phyloP scores from a whole-genome alignment of 2,113 vertebrate genomes.

The Aspiorhynchus laticeps region DNA sequence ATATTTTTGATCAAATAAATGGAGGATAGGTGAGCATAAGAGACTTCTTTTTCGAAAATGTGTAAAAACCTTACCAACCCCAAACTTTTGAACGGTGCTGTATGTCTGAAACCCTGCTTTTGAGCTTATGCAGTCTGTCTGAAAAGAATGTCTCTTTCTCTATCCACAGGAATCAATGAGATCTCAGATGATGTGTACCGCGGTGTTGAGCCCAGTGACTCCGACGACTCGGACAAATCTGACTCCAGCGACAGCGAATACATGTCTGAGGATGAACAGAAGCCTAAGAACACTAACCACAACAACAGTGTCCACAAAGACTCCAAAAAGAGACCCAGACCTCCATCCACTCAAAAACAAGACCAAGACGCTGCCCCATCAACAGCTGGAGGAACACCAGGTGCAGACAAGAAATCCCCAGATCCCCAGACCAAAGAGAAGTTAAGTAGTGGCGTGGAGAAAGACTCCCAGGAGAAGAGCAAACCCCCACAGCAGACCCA shows the following conservation, averaged over 20 bases:
- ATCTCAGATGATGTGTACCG: conserved; percentile 94
- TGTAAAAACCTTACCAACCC: not conserved
- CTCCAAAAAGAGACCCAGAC: conserved; percentile 73
- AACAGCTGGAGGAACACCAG: conserved; percentile 60
- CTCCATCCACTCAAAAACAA: conserved; percentile 72
- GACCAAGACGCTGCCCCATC: conserved; percentile 78
- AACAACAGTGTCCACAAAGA: conserved; percentile 84
- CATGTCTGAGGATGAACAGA: conserved; percentile 89
- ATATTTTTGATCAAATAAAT: not conserved
- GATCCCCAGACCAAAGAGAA: conserved; percentile 82
- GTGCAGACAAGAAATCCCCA: conserved; percentile 76
- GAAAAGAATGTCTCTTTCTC: not conserved
- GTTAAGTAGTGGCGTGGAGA: conserved; percentile 73
- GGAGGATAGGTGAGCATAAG: not conserved
- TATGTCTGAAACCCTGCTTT: not conserved
- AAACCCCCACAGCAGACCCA: conserved; percentile 70
- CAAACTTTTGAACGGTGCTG: not conserved
- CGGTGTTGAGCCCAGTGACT: conserved; percentile 92
- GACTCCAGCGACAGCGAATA: conserved; percentile 95
- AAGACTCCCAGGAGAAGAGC: conserved; percentile 85
- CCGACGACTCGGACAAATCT: conserved; percentile 95
- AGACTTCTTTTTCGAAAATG: not conserved
- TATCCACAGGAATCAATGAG: conserved; percentile 89
- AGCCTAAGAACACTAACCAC: conserved; percentile 83
- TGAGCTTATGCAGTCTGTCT: not conserved